phyloP scores from a whole-genome alignment of 1,140 invertebrate species.

The Melipona quadrifasciata region DNA sequence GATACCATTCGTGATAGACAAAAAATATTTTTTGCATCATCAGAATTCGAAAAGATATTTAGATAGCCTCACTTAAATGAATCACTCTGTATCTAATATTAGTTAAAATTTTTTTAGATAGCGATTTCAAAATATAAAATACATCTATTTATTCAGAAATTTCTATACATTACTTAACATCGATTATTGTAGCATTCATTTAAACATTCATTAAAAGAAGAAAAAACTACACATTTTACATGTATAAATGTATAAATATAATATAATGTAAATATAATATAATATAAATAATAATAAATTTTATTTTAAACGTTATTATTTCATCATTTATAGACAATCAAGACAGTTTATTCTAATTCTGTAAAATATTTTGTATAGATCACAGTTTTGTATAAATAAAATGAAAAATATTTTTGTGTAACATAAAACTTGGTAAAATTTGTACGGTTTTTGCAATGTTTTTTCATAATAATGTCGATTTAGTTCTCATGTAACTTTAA shows the following conservation, averaged over 20 bases:
- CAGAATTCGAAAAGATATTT: no score
- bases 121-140: neutral
- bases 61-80: no score
- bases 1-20: no score
- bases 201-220: neutral
- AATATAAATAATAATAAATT: no score
- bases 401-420: neutral
- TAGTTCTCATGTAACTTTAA: neutral
- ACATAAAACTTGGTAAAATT: neutral
- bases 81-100: neutral
- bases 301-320: no score
- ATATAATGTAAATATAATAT: no score
- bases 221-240: neutral
- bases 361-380: no score
- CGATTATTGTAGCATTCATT: neutral
- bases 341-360: no score
- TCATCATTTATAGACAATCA: no score
- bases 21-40: no score
- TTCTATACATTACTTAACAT: neutral
- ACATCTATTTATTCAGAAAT: neutral
- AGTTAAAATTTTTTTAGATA: neutral
- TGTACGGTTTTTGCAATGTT: neutral
- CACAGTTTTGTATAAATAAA: neutral
- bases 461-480: neutral
- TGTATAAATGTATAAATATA: no score